Base-by-base conservation (phyloP, 2,797 vertebrate genomes). In the Poliocrania exsul region DNA sequence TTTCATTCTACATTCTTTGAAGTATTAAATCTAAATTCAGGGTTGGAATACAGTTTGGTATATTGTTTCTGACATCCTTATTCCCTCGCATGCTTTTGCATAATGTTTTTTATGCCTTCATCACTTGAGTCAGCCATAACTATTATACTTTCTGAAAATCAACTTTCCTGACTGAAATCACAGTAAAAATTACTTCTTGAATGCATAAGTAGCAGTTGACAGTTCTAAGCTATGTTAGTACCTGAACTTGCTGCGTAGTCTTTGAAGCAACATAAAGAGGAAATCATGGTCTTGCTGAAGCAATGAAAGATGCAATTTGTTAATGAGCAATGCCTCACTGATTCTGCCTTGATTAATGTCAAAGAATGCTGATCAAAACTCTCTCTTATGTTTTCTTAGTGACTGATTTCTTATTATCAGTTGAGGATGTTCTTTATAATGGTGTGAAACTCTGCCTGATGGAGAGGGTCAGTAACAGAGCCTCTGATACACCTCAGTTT, bases 341-440 rank as follows among this genome's bases (percentile, higher is more conserved):
- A 67, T 47, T 95, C 86, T 82, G 35, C 16, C n/a, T 64, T 93
- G 81, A 91, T 87, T 91, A 78, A 61, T 91, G 74, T 87, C 72
- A 82, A 91, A 92, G 60, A 54, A 18, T 87, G 53, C 38, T 78
- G 49, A 78, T 95, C 49, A 87, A 88, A 87, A 61, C 13, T 47
- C 31, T 80, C 31, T 56, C 42, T 90, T 23, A 37, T 80, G n/a
- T 90, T 77, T 33, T 65, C 25, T 67, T 66, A 46, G 35, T 46
- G 29, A 79, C n/a, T 85, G 49, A 71, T 77, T 92, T 91, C 71
- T 53, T 72, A 73, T 28, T 37, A 71, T 71, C 88, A 89, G 51
- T 92, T 86, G 11, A 71, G 31, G n/a, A 82, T 67, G 9, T 6
- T 33, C 65, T 53, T 81, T 87, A 73, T 81, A 82, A 67, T 50